phyloP scores from a whole-genome alignment of 2,888 invertebrate genomes.

The Tholera decimalis region DNA sequence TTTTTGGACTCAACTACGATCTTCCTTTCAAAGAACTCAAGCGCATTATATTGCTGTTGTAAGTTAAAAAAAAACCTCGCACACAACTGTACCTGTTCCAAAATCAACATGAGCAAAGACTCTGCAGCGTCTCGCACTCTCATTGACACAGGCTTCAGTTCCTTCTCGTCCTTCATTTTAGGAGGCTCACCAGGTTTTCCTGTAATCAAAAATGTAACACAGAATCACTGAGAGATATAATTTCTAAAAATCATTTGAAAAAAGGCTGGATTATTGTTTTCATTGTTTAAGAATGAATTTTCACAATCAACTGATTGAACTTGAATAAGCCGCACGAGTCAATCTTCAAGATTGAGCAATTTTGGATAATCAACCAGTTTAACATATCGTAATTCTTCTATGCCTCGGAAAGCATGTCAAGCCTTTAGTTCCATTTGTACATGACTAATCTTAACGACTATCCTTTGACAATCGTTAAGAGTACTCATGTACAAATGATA shows the following conservation, averaged over 20 bases:
- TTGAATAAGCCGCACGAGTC: too few relatives aligned
- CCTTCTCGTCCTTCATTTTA: conserved; percentile 98
- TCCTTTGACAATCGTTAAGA: too few relatives aligned
- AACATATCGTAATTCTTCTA: too few relatives aligned
- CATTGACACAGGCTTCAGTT: conserved; percentile 99
- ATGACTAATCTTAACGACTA: too few relatives aligned
- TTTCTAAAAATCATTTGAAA: background rate
- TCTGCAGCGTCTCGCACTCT: conserved; percentile 99
- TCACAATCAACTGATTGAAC: too few relatives aligned
- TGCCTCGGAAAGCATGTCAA: too few relatives aligned
- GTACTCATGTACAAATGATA: too few relatives aligned
- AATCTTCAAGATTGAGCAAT: too few relatives aligned
- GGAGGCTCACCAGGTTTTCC: conserved; percentile 96
- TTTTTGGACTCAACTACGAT: background rate
- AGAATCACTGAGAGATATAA: too few relatives aligned
- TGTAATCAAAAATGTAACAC: conserved; percentile 47
- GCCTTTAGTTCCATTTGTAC: too few relatives aligned
- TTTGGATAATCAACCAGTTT: too few relatives aligned
- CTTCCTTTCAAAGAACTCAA: background rate
- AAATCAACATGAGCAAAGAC: conserved; percentile 96
- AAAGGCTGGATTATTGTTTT: background rate
- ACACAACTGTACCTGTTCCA: conserved; percentile 94
- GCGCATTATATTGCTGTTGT: background rate
- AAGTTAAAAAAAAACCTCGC: background rate
- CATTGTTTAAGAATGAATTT: too few relatives aligned